phyloP scores from a whole-genome alignment of 2,888 invertebrate species.

The Blomia tropicalis region DNA sequence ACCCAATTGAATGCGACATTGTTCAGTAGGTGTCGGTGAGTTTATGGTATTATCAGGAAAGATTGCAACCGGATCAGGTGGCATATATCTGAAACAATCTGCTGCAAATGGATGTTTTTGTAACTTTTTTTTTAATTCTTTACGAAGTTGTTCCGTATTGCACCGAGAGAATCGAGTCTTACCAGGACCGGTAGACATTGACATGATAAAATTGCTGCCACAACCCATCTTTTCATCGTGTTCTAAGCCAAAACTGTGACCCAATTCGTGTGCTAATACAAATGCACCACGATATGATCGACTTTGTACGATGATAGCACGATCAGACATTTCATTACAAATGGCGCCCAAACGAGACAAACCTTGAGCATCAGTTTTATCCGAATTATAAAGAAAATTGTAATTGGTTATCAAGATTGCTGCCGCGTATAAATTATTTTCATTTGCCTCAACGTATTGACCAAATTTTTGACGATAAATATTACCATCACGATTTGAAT shows the following conservation, averaged over 20 bases:
- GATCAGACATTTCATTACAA: neutral
- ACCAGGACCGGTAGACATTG: neutral
- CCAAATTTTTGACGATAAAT: no score
- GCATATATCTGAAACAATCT: neutral
- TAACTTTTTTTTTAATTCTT: neutral
- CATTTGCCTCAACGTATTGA: no score
- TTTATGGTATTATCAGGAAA: neutral
- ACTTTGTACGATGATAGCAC: neutral
- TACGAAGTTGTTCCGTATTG: neutral
- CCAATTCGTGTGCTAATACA: neutral
- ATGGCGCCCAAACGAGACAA: neutral
- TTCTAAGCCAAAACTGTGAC: neutral
- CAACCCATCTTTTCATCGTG: conserved; percentile 7
- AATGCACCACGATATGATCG: neutral
- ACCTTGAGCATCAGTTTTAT: neutral
- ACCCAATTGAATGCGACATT: neutral
- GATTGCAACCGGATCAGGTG: neutral
- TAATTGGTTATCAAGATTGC: neutral
- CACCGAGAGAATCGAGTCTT: neutral
- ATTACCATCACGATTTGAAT: neutral
- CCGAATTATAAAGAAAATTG: neutral
- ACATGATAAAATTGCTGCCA: neutral
- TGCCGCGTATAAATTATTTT: no score
- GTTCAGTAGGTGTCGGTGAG: neutral
- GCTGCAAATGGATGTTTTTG: neutral